These are phyloP conservation scores for Acholoe squamosa DNA, from an alignment of 2,888 invertebrate species.

Conservation along the genomic window DNA sequence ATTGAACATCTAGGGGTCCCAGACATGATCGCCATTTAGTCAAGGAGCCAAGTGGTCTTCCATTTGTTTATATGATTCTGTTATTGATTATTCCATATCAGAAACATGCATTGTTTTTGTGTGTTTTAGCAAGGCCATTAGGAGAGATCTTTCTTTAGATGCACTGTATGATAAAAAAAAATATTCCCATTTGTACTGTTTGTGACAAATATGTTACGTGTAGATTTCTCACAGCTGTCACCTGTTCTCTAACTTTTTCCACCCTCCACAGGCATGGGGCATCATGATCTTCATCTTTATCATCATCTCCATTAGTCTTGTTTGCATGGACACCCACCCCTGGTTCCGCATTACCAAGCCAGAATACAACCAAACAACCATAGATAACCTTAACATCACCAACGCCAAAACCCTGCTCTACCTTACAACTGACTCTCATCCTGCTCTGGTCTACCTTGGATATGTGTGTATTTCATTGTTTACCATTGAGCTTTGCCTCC, in stretches of 20 bases:
- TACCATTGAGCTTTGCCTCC: slow-evolving; percentile 57
- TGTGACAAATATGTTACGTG: no score
- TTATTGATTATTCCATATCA: no score
- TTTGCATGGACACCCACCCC: slow-evolving; percentile 73
- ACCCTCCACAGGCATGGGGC: slow-evolving; percentile 73
- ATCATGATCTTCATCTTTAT: slow-evolving; percentile 72
- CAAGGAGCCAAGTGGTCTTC: no score
- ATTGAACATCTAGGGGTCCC: no score
- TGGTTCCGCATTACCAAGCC: slow-evolving; percentile 69
- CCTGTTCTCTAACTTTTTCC: background rate
- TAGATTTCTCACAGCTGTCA: no score
- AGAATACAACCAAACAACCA: background rate
- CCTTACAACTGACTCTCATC: slow-evolving; percentile 53
- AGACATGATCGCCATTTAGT: no score
- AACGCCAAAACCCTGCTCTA: slow-evolving; percentile 60
- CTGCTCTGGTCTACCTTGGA: slow-evolving; percentile 59
- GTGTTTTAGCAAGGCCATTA: no score
- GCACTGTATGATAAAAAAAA: no score
- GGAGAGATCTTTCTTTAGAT: no score
- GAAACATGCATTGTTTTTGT: no score
- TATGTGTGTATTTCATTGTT: slow-evolving; percentile 61
- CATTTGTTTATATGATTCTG: no score
- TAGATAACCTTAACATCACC: slow-evolving; percentile 37
- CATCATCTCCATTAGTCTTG: slow-evolving; percentile 71
- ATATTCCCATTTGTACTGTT: no score